These are phyloP conservation scores for Tinea semifulvella DNA, from an alignment of 2,888 invertebrate genomes.

Conservation along the genomic window DNA sequence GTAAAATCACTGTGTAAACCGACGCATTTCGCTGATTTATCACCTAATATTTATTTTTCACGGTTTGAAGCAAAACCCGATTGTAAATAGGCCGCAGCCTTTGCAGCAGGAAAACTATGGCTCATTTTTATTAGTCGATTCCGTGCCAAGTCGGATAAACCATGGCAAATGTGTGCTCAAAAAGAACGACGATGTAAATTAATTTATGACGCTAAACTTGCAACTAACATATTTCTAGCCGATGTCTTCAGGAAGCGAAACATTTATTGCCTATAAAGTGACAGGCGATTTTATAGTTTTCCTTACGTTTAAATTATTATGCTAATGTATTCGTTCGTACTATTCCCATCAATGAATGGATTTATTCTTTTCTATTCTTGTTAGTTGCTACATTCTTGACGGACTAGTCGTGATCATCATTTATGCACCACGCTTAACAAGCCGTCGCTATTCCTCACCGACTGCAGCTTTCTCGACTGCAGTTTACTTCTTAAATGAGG, in stretches of 20 bases:
- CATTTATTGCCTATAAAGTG: slow-evolving; percentile 11
- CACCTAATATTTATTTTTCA: slow-evolving; percentile 59
- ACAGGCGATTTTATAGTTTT: not conserved
- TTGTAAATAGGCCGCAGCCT: slow-evolving; percentile 39
- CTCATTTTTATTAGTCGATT: slow-evolving; percentile 27
- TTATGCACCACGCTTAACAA: too few relatives aligned
- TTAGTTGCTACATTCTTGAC: too few relatives aligned
- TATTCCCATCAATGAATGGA: too few relatives aligned
- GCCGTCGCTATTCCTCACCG: too few relatives aligned
- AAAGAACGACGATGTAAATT: slow-evolving; percentile 9
- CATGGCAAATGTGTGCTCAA: slow-evolving; percentile 4
- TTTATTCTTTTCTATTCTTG: too few relatives aligned
- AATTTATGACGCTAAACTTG: slow-evolving; percentile 10
- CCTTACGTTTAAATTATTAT: not conserved
- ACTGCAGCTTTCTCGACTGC: too few relatives aligned
- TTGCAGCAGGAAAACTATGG: slow-evolving; percentile 33
- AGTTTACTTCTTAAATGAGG: too few relatives aligned
- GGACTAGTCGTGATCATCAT: too few relatives aligned
- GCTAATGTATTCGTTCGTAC: too few relatives aligned
- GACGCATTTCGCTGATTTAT: slow-evolving; percentile 57
- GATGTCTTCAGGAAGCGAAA: not conserved
- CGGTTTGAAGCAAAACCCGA: slow-evolving; percentile 38
- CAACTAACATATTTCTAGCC: not conserved
- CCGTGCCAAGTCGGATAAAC: slow-evolving; percentile 23
- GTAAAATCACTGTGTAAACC: slow-evolving; percentile 52